These are phyloP conservation scores for Drosophila erecta DNA, from an alignment of 1,140 invertebrate species.

Conservation along the genomic window DNA sequence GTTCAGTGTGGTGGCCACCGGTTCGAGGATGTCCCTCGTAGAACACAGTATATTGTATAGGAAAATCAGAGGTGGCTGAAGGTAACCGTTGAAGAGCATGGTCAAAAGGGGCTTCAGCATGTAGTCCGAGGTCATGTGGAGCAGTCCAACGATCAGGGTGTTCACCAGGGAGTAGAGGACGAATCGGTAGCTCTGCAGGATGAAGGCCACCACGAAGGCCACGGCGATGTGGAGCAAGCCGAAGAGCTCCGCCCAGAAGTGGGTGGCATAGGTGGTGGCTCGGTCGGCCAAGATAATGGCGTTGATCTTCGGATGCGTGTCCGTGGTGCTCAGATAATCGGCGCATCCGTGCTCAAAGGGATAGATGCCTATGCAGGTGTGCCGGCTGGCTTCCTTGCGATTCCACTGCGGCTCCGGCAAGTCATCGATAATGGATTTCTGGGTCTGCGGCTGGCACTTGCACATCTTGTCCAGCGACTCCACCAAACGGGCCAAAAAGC, in stretches of 20 bases:
- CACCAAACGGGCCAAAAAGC: slow-evolving; percentile 51
- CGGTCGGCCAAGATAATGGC: slow-evolving; percentile 87
- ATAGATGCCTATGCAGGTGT: slow-evolving; percentile 86
- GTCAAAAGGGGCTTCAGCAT: slow-evolving; percentile 88
- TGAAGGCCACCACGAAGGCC: slow-evolving; percentile 87
- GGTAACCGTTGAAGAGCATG: slow-evolving; percentile 87
- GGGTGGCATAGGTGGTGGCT: slow-evolving; percentile 86
- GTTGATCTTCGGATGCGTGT: slow-evolving; percentile 86
- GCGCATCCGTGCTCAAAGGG: slow-evolving; percentile 89
- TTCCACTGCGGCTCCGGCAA: slow-evolving; percentile 70
- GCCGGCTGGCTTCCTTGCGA: slow-evolving; percentile 50
- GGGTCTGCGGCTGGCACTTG: slow-evolving; percentile 45
- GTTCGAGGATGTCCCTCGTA: slow-evolving; percentile 87
- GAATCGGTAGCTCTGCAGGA: slow-evolving; percentile 87
- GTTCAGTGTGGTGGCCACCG: slow-evolving; percentile 85
- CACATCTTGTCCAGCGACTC: slow-evolving; percentile 75
- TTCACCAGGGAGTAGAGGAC: slow-evolving; percentile 86
- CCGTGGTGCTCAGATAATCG: slow-evolving; percentile 87
- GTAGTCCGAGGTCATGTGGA: slow-evolving; percentile 88
- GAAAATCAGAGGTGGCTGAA: slow-evolving; percentile 88
- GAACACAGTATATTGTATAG: slow-evolving; percentile 87
- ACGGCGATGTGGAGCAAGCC: slow-evolving; percentile 87
- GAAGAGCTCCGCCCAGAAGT: slow-evolving; percentile 89
- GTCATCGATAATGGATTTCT: slow-evolving; percentile 59
- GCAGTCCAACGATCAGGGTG: slow-evolving; percentile 86